Base-by-base conservation (phyloP, 2,797 vertebrate genomes). In the Mastacembelus armatus region DNA sequence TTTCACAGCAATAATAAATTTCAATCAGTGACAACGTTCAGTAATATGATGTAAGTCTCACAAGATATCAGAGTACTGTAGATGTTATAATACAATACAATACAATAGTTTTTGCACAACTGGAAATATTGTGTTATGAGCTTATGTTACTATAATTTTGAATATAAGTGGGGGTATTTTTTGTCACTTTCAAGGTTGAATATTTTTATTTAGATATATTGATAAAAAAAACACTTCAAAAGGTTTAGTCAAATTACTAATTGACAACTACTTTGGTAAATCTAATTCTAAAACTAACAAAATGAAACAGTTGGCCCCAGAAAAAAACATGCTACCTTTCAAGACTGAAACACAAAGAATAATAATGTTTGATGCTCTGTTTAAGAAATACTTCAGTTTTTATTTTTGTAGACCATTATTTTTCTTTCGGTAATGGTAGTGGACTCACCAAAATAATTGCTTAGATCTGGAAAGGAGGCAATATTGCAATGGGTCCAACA, bases 211-310 rank as follows among this genome's bases (percentile, higher is more conserved):
- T 74, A 62, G 47, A 87, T 81, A 88, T 87, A 89, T 88, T 82
- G 81, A 88, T 84, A 87, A 82, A 81, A 86, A 88, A 86, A 75
- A 88, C 52, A 80, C 78, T 52, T 79, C 19, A 55, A 63, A 74
- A 74, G 81, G 78, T 85, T 88, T 44, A 70, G 42, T 84, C 42
- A 40, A 45, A 75, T 80, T 55, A 56, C 72, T 55, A 39, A 71
- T 48, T 48, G 44, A 61, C 63, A 42, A 78, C 30, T 64, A 74
- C 62, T 5, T 50, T 12, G 48, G 1, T 49, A 42, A 67, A 47
- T 11, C 35, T 74, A 62, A 58, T 71, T 79, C 35, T 32, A 56
- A 59, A 11, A 47, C 30, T 27, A 67, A 54, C 15, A 44, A 47
- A 11, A 71, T 27, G 26, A 42, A 56, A 52, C 33, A 15, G 14